A percentile compares a stretch with the other conserved stretches of the same genome.
Conservation (phyloP, 2,113 vertebrate species). For the Eolophus roseicapilla region DNA sequence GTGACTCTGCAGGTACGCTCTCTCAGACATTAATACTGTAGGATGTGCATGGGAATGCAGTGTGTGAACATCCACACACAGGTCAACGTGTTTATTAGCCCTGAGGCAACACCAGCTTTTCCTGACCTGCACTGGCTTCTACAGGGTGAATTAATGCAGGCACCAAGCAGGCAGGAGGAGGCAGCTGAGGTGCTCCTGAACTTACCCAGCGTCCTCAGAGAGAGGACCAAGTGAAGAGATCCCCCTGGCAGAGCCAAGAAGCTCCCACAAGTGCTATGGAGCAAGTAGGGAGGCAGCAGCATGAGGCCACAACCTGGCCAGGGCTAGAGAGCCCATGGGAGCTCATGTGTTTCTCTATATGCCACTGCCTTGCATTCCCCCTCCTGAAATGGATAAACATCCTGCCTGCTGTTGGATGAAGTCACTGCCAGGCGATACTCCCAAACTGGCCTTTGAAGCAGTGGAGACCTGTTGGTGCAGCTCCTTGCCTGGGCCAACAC, state of each 20-base stretch:
- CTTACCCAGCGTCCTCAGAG: not conserved
- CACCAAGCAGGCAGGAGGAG: not conserved
- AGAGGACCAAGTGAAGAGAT: fast-evolving
- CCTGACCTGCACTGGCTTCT: not conserved
- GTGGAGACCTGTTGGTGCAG: not conserved
- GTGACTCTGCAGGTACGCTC: not conserved
- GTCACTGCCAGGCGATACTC: fast-evolving
- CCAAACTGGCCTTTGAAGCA: not conserved
- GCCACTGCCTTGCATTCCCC: not conserved
- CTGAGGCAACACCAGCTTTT: not conserved
- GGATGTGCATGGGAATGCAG: not conserved
- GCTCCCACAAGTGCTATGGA: not conserved
- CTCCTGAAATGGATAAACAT: not conserved
- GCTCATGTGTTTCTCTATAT: not conserved
- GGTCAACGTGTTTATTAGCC: not conserved
- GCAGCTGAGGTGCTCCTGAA: not conserved
- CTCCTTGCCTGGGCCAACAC: not conserved
- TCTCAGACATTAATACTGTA: fast-evolving
- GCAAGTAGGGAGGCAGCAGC: not conserved
- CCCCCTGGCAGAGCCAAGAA: fast-evolving
- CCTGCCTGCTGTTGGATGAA: fast-evolving
- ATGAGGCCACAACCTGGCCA: not conserved
- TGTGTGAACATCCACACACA: fast-evolving
- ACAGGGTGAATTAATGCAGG: fast-evolving
- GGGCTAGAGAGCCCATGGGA: not conserved